These are phyloP conservation scores for Epistrophella euchroma DNA, from an alignment of 2,888 invertebrate species.

Conservation along the genomic window DNA sequence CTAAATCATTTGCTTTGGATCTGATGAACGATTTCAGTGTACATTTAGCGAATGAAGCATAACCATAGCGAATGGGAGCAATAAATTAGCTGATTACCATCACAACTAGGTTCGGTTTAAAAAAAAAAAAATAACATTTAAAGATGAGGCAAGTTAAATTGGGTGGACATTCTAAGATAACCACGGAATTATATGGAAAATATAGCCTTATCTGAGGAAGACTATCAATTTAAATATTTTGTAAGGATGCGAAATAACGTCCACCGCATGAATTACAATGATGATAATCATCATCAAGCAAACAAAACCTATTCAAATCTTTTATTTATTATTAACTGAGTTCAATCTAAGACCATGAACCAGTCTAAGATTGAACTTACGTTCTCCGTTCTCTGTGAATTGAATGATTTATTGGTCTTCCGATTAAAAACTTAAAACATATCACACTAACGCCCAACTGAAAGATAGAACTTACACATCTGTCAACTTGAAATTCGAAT, in stretches of 20 bases:
- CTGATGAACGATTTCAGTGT: conserved; percentile 16
- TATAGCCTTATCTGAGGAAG: neutral
- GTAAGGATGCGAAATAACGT: conserved; percentile 8
- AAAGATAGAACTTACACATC: too few relatives aligned
- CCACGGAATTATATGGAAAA: neutral
- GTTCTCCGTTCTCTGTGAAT: too few relatives aligned
- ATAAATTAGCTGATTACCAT: conserved; percentile 68
- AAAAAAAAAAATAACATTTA: neutral
- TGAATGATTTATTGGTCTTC: too few relatives aligned
- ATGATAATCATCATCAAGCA: neutral
- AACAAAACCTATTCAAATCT: neutral
- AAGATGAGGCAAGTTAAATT: conserved; percentile 19
- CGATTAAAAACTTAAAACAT: too few relatives aligned
- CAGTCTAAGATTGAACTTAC: too few relatives aligned
- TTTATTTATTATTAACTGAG: neutral
- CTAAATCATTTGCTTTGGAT: conserved; percentile 10
- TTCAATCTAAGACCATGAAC: too few relatives aligned
- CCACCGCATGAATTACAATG: neutral
- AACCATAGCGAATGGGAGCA: conserved; percentile 42
- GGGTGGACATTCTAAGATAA: conserved; percentile 13
- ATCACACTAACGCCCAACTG: too few relatives aligned
- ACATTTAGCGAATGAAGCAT: conserved; percentile 23
- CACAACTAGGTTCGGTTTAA: conserved; percentile 19
- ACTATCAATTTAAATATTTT: conserved; percentile 6
- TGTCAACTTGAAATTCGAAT: too few relatives aligned